Percentiles rank a stretch among this genome's conserved stretches.
phyloP scores from a whole-genome alignment of 2,113 vertebrate species.

The Amia ocellicauda region DNA sequence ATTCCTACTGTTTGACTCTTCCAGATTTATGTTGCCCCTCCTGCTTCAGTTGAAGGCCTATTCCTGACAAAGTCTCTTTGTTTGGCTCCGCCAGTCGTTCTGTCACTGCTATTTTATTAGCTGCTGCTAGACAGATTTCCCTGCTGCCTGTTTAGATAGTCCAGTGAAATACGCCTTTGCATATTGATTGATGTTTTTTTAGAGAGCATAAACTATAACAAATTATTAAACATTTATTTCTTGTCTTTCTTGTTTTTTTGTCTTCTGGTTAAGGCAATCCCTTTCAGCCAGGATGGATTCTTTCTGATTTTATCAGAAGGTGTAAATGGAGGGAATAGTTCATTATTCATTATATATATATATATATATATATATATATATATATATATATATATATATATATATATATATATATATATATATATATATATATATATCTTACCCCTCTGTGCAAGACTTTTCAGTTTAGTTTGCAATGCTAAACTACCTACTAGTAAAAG shows the following conservation, averaged over 20 bases:
- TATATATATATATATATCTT: constrained; percentile 25
- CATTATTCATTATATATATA: too few species aligned
- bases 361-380: too few species aligned
- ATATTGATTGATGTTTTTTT: constrained; percentile 45
- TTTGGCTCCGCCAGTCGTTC: constrained; percentile 35
- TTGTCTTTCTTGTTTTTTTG: constrained; percentile 19
- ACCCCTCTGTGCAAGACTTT: not conserved
- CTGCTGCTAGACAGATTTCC: constrained; percentile 38
- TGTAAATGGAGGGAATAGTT: constrained; percentile 27
- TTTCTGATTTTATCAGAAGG: constrained; percentile 19
- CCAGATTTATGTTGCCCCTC: constrained; percentile 48
- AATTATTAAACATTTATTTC: constrained; percentile 12
- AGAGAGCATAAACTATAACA: constrained; percentile 21
- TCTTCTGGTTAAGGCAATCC: not conserved
- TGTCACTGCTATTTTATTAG: constrained; percentile 50
- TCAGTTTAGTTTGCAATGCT: too few species aligned
- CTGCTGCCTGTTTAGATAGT: constrained; percentile 31
- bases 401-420: too few species aligned
- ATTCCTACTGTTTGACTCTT: constrained; percentile 51
- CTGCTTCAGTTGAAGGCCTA: constrained; percentile 29
- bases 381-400: too few species aligned
- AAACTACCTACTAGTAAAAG: too few species aligned
- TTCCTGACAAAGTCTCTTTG: constrained; percentile 51
- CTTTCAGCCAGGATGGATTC: constrained; percentile 4
- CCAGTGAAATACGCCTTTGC: constrained; percentile 29